Base-by-base conservation (phyloP, 2,113 vertebrate genomes). In the Vidua macroura region DNA sequence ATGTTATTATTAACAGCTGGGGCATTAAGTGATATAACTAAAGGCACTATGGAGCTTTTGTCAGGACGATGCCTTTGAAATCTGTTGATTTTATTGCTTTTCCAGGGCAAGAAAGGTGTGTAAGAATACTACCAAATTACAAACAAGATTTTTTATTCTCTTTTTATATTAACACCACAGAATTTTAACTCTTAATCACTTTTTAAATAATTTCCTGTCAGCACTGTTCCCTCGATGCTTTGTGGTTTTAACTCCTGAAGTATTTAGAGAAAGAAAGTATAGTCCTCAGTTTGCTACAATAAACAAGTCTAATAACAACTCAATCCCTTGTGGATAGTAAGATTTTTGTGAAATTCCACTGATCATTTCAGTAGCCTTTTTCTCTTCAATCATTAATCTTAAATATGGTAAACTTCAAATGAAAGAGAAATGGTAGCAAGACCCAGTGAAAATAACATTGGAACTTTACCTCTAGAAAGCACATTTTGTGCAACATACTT, bases 181-280 rank as follows among this genome's bases (percentile, higher is more conserved):
- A 58, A 77, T 75, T 74, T 80, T 46, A 83, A 52, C 43, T 92
- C 37, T 90, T 60, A 41, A 88, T 58, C 25, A 43, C 16, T 90
- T 79, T 22, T 67, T 80, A 77, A 67, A 59, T 80, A 10, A 48
- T 77, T 85, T 83, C n/a, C 69, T 69, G 67, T 70, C 83, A 86
- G 33, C 39, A 48, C 48, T 28, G 33, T 88, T 86, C 13, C 43
- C 21, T 77, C 28, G 0, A 44, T 67, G 21, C 14, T 48, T 67
- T 4, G 1, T 83, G 24, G 7, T 51, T 92, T 83, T 78, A 90
- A 55, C 21, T 80, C 52, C 52, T 63, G 43, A 88, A 87, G 13
- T 68, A 68, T 49, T 82, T 70, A 46, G 25, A 44, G 15, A 84
- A 15, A 88, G 15, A 77, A 95, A 86, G 6, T 35, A 20, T 4